A percentile compares a stretch with the other conserved stretches of the same genome.
Evolutionary conservation across 2,888 invertebrate species (phyloP).

Genomic region (Ypsolopha sequella): DNA sequence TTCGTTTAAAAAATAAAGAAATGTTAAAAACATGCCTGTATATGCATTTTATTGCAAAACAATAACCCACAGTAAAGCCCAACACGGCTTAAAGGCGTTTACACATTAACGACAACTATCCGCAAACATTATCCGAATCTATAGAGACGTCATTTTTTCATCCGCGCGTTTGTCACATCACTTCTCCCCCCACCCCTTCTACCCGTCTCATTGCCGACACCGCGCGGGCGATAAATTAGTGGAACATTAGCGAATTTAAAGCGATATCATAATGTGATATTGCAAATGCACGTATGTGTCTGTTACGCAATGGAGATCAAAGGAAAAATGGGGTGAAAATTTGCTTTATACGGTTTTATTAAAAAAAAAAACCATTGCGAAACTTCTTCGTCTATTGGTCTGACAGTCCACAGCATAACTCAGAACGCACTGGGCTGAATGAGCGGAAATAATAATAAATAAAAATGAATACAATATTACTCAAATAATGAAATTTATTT

Average conservation of each 20-base stretch:
- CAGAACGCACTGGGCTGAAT: neutral
- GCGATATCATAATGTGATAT: constrained; percentile 20
- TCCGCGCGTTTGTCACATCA: constrained; percentile 10
- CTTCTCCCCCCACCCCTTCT: constrained; percentile 4
- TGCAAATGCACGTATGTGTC: constrained; percentile 6
- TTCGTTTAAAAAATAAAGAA: too few relatives aligned
- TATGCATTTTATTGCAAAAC: constrained; percentile 10
- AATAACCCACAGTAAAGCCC: neutral
- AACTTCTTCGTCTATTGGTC: neutral
- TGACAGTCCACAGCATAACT: neutral
- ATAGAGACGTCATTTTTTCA: constrained; percentile 49
- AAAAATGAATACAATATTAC: too few relatives aligned
- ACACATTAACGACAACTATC: constrained; percentile 20
- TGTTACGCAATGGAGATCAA: constrained; percentile 1
- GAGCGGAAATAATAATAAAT: neutral
- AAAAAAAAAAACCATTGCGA: too few relatives aligned
- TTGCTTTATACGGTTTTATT: too few relatives aligned
- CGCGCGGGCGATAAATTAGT: constrained; percentile 23
- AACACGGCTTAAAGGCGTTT: neutral
- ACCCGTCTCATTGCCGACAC: constrained; percentile 16
- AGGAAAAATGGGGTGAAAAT: neutral
- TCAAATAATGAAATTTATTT: neutral
- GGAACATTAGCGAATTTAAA: constrained; percentile 42
- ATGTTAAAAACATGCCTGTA: too few relatives aligned
- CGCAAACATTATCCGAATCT: constrained; percentile 18